A percentile compares a stretch with the other conserved stretches of the same genome.
Evolutionary conservation across 2,113 vertebrate genomes (phyloP).

Genomic region (Bostrychus sinensis): DNA sequence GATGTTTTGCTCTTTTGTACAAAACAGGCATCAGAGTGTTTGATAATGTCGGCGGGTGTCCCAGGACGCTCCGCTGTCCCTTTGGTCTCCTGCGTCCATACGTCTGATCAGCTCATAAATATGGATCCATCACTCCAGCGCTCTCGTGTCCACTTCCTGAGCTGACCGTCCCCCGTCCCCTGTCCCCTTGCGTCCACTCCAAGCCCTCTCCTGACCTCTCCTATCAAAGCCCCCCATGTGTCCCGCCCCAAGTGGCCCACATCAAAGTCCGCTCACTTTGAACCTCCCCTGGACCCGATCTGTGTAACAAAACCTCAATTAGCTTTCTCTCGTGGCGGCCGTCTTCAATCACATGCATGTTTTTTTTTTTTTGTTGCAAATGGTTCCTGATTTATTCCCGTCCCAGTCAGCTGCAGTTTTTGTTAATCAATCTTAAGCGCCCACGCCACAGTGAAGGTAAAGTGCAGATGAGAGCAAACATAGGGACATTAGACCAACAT

Average conservation of each 20-base stretch:
- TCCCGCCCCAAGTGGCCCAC: slow-evolving; percentile 80
- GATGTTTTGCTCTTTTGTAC: too few relatives aligned
- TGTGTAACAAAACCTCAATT: slow-evolving; percentile 88
- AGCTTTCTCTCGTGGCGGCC: slow-evolving; percentile 52
- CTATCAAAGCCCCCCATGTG: slow-evolving; percentile 89
- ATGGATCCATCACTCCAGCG: slow-evolving; percentile 58
- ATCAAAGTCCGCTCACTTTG: slow-evolving; percentile 92
- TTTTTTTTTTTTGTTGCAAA: slow-evolving; percentile 31
- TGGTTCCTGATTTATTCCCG: slow-evolving; percentile 55
- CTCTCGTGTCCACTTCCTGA: slow-evolving; percentile 41
- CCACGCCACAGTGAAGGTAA: slow-evolving; percentile 54
- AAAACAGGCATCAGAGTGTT: too few relatives aligned
- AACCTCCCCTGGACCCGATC: slow-evolving; percentile 81
- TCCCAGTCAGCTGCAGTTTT: slow-evolving; percentile 70
- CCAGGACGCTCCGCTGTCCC: slow-evolving; percentile 2
- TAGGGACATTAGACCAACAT: slow-evolving; percentile 47
- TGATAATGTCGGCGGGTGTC: too few relatives aligned
- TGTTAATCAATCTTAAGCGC: slow-evolving; percentile 67
- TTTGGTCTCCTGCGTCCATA: not conserved
- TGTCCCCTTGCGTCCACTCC: slow-evolving; percentile 38
- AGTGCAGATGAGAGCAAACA: slow-evolving; percentile 65
- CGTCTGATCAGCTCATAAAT: slow-evolving; percentile 54
- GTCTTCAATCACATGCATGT: slow-evolving; percentile 49
- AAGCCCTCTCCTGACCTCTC: slow-evolving; percentile 78
- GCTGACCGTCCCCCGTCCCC: not conserved